Percentiles rank a stretch among this genome's conserved stretches.
phyloP scores from a whole-genome alignment of 2,113 vertebrate genomes.

The Aleadryas rufinucha region DNA sequence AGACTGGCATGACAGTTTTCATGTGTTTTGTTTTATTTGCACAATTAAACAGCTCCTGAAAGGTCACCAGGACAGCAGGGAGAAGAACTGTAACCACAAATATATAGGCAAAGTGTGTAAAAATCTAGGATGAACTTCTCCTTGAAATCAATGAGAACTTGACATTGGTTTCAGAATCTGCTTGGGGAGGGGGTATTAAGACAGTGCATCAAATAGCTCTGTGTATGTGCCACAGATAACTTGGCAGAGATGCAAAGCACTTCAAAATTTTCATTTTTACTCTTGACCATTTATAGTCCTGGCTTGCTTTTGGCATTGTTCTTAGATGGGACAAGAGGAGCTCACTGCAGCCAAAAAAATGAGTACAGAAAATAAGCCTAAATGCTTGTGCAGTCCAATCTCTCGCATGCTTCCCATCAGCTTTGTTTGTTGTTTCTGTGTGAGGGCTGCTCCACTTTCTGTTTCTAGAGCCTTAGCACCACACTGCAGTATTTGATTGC shows the following conservation, averaged over 20 bases:
- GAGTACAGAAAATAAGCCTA: background rate
- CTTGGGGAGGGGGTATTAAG: background rate
- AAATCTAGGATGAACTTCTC: background rate
- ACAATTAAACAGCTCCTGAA: background rate
- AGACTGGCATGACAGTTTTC: background rate
- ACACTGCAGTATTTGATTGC: background rate
- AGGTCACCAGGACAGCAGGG: background rate
- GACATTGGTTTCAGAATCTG: background rate
- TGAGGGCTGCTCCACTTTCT: background rate
- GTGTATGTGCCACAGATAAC: background rate
- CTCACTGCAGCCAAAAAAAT: conserved; percentile 5
- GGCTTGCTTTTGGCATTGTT: conserved; percentile 28
- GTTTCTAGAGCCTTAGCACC: background rate
- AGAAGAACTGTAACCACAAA: background rate
- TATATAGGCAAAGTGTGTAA: background rate
- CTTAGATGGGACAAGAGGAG: conserved; percentile 18
- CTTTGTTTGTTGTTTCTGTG: conserved; percentile 18
- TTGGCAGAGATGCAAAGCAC: background rate
- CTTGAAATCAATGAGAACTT: background rate
- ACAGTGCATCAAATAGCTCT: background rate
- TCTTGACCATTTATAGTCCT: conserved; percentile 38
- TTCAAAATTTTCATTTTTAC: conserved; percentile 21
- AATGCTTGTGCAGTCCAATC: background rate
- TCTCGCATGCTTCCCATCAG: background rate
- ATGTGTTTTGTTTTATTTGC: background rate